Conservation (phyloP, 2,888 invertebrate genomes). For the Neoascia interrupta region DNA sequence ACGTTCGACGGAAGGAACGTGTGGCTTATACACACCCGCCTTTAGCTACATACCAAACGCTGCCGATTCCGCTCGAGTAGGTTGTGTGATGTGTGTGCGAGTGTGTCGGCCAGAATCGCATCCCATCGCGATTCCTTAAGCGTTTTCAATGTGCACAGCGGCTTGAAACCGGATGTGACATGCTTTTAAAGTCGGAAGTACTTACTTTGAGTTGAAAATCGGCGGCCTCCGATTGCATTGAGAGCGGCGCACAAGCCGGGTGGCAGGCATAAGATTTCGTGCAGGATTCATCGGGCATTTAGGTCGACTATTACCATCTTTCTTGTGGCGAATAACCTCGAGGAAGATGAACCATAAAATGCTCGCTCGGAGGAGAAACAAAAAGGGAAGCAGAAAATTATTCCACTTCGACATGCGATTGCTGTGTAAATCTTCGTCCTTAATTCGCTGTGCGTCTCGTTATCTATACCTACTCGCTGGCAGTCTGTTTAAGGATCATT, state of each 20-base stretch:
- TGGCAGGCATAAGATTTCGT: slow-evolving; percentile 35
- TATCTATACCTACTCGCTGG: not conserved
- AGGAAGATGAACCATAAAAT: slow-evolving; percentile 42
- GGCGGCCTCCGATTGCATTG: slow-evolving; percentile 26
- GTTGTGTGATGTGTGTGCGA: not conserved
- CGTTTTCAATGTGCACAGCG: slow-evolving; percentile 59
- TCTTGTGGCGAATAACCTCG: not conserved
- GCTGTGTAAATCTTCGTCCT: slow-evolving; percentile 54
- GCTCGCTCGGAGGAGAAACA: no score
- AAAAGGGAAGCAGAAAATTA: slow-evolving; percentile 27
- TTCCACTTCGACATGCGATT: slow-evolving; percentile 58
- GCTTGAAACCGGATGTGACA: slow-evolving; percentile 77
- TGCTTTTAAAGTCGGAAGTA: slow-evolving; percentile 80
- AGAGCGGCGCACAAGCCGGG: no score
- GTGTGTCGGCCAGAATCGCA: slow-evolving; percentile 32
- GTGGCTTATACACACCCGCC: slow-evolving; percentile 28
- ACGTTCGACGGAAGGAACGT: slow-evolving; percentile 38
- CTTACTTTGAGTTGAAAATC: slow-evolving; percentile 78
- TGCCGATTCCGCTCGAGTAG: slow-evolving; percentile 14
- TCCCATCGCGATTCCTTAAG: slow-evolving; percentile 58
- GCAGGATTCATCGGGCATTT: slow-evolving; percentile 29
- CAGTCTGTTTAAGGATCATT: slow-evolving; percentile 61
- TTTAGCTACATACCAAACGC: no score
- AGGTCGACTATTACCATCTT: slow-evolving; percentile 11
- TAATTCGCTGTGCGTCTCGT: slow-evolving; percentile 20